Base-by-base conservation (phyloP, 2,888 invertebrate species). In the Carterocephalus palaemon region DNA sequence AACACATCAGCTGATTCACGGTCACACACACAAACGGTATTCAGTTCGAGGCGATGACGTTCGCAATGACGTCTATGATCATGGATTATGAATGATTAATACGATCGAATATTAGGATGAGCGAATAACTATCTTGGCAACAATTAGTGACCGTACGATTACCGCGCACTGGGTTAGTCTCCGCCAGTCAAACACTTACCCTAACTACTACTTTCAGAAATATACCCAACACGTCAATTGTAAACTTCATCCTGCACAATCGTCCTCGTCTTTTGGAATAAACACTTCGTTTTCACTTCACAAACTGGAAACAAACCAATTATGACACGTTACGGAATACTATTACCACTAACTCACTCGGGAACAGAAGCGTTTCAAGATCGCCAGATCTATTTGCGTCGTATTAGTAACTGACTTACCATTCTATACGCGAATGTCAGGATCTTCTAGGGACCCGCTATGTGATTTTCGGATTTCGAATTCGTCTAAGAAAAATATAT, bases 131-230 rank as follows among this genome's bases (percentile, higher is more conserved):
- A 26, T 24, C 3, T 33, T 36, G 43, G 22, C 36, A 43, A 42
- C 22, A 19, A 16, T 43, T 43, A 43, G 42, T 33, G 24, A 29
- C 22, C 12, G 29, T 16, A 36, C 17, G 17, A 22, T 15, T 12
- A 2, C 26, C 5, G n/a, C n/a, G 7, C 26, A 2, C 13, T 13
- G 3, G 10, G 31, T 31, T 39, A 39, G 29, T 39, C 20, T 16
- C 22, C 20, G 16, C 29, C 29, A 29, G 6, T 17, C 15, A n/a
- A n/a, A 20, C 47, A 77, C 84, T 75, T 72, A 88, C 88, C 83
- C 67, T 85, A 59, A 88, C 61, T 36, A 88, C 88, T 49, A 88
- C 78, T 78, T 88, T 88, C 48, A 88, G 73, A 63, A 88, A 87
- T 53, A 88, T 75, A 49, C 88, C 88, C 70, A 88, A 62, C 9